Percentiles rank a stretch among this genome's conserved stretches.
phyloP scores from a whole-genome alignment of 2,888 invertebrate species.

The Ormyrus pomaceus region DNA sequence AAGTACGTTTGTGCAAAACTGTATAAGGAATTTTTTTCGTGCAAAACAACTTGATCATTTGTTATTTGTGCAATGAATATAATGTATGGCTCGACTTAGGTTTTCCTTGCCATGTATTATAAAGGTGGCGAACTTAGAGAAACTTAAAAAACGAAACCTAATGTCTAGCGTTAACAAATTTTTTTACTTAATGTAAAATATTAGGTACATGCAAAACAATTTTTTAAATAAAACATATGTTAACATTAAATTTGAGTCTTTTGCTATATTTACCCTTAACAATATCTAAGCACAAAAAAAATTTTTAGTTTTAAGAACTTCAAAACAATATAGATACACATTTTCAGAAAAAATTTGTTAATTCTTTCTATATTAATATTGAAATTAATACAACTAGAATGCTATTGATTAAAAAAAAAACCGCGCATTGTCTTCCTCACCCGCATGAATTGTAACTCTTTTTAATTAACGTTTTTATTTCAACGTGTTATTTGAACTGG shows the following conservation, averaged over 20 bases:
- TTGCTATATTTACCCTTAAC: slow-evolving; percentile 27
- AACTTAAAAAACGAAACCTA: slow-evolving; percentile 63
- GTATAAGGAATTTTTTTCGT: slow-evolving; percentile 19
- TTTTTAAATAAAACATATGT: slow-evolving; percentile 66
- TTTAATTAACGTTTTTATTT: slow-evolving; percentile 45
- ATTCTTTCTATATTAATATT: slow-evolving; percentile 1
- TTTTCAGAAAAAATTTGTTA: slow-evolving; percentile 8
- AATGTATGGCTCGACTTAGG: slow-evolving; percentile 64
- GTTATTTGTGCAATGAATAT: slow-evolving; percentile 64
- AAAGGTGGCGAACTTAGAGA: slow-evolving; percentile 61
- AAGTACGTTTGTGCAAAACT: slow-evolving; percentile 6
- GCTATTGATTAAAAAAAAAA: not conserved
- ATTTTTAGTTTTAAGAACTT: slow-evolving; percentile 12
- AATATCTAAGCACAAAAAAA: too few relatives aligned
- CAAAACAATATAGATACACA: not conserved
- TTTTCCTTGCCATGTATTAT: slow-evolving; percentile 62
- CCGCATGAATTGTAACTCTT: slow-evolving; percentile 42
- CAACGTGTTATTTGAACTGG: slow-evolving; percentile 40
- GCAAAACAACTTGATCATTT: slow-evolving; percentile 27
- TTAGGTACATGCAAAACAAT: slow-evolving; percentile 63
- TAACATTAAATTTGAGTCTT: slow-evolving; percentile 47
- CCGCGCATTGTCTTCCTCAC: slow-evolving; percentile 12
- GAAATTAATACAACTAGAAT: too few relatives aligned
- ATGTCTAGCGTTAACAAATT: slow-evolving; percentile 64
- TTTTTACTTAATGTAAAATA: slow-evolving; percentile 71